phyloP scores from a whole-genome alignment of 2,797 vertebrate species.

The Helicolenus hilgendorfi region DNA sequence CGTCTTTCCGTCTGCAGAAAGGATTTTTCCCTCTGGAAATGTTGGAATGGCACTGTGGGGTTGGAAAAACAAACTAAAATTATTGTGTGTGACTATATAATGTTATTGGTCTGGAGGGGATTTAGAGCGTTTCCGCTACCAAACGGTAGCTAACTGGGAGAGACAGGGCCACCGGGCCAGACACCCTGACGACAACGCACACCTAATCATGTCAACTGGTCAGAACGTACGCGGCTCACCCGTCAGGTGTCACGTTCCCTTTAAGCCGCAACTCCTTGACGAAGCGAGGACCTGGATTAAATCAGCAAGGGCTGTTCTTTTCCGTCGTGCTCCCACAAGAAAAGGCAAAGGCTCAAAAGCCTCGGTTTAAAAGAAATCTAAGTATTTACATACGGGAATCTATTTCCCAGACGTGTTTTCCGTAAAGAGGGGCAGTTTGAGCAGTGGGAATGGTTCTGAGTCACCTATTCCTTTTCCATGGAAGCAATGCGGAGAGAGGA shows the following conservation, averaged over 20 bases:
- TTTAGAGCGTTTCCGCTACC: slow-evolving; percentile 77
- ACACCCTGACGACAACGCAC: slow-evolving; percentile 65
- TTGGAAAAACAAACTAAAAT: slow-evolving; percentile 77
- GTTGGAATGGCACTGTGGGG: slow-evolving; percentile 81
- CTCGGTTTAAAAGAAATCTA: slow-evolving; percentile 75
- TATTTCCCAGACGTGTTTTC: slow-evolving; percentile 81
- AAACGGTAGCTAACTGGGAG: slow-evolving; percentile 78
- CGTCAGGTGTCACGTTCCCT: slow-evolving; percentile 81
- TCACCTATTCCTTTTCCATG: slow-evolving; percentile 87
- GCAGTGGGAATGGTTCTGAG: slow-evolving; percentile 78
- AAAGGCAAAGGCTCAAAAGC: slow-evolving; percentile 59
- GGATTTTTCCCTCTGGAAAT: slow-evolving; percentile 81
- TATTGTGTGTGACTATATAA: slow-evolving; percentile 82
- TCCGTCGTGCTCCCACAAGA: slow-evolving; percentile 56
- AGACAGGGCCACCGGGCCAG: slow-evolving; percentile 77
- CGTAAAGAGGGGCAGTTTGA: slow-evolving; percentile 70
- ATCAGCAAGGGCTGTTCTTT: slow-evolving; percentile 70
- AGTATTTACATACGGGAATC: slow-evolving; percentile 83
- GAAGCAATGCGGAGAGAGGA: slow-evolving; percentile 69
- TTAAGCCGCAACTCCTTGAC: slow-evolving; percentile 60
- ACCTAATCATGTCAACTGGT: slow-evolving; percentile 64
- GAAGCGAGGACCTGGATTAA: slow-evolving; percentile 69
- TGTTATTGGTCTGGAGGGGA: slow-evolving; percentile 78
- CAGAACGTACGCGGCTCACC: slow-evolving; percentile 49
- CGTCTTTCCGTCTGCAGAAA: slow-evolving; percentile 81